These are phyloP conservation scores for Corythornis vintsioides DNA, from an alignment of 2,113 vertebrate genomes.

Conservation along the genomic window DNA sequence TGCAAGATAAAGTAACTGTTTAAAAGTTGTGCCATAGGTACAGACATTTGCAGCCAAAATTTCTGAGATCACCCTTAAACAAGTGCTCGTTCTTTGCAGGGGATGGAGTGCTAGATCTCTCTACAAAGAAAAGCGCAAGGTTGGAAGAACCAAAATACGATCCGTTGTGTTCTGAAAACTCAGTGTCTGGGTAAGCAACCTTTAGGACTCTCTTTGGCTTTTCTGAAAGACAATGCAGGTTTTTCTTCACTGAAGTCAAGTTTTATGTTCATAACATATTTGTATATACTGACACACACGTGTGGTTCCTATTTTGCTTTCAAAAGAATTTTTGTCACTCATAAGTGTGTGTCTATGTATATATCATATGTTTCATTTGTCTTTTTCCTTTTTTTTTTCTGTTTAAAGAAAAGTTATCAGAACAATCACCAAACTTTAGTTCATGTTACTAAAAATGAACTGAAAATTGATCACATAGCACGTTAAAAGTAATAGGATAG, in stretches of 20 bases:
- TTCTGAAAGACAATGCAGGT: conserved; percentile 24
- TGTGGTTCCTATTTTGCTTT: conserved; percentile 67
- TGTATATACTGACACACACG: conserved; percentile 70
- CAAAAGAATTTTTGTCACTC: conserved; percentile 74
- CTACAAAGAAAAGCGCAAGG: conserved; percentile 86
- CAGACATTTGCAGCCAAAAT: background rate
- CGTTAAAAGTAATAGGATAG: conserved; percentile 62
- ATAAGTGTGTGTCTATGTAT: conserved; percentile 79
- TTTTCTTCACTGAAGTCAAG: conserved; percentile 62
- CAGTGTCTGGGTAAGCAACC: conserved; percentile 87
- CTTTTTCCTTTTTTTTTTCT: conserved; percentile 81
- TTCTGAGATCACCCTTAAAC: background rate
- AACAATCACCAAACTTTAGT: conserved; percentile 89
- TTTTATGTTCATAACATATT: conserved; percentile 54
- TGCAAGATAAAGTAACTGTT: background rate
- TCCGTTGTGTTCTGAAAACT: conserved; percentile 82
- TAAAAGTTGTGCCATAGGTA: background rate
- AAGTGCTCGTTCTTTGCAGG: conserved; percentile 65
- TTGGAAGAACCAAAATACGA: conserved; percentile 82
- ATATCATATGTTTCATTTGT: conserved; percentile 82
- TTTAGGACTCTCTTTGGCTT: conserved; percentile 63
- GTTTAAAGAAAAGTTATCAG: conserved; percentile 88
- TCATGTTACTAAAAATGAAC: conserved; percentile 83
- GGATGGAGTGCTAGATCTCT: conserved; percentile 98
- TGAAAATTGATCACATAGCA: conserved; percentile 66